Evolutionary conservation across 1,140 invertebrate genomes (phyloP).

Genomic region (Diorhabda elongata): DNA sequence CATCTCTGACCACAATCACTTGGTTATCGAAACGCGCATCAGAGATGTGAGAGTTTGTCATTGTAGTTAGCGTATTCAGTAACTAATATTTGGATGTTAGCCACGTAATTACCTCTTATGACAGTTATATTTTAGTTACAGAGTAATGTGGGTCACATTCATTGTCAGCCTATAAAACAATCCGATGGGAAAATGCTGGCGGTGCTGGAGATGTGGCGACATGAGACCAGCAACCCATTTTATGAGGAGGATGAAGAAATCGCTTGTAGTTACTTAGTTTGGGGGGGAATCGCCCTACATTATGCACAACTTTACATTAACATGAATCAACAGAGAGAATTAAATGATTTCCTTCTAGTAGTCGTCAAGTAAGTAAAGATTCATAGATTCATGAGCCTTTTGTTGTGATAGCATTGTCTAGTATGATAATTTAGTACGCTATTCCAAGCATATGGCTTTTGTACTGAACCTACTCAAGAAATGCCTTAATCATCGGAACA

Average conservation of each 20-base stretch:
- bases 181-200: slow-evolving; percentile 55
- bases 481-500: too few relatives aligned
- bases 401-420: too few relatives aligned
- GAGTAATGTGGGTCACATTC: slow-evolving; percentile 45
- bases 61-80: too few relatives aligned
- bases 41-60: too few relatives aligned
- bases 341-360: slow-evolving; percentile 67
- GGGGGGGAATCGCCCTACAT: slow-evolving; percentile 60
- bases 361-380: slow-evolving; percentile 63
- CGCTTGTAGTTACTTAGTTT: slow-evolving; percentile 57
- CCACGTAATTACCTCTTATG: neutral
- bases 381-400: too few relatives aligned
- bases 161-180: slow-evolving; percentile 56
- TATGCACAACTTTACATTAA: slow-evolving; percentile 59
- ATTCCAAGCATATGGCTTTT: too few relatives aligned
- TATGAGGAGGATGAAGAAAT: slow-evolving; percentile 67
- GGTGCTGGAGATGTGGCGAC: slow-evolving; percentile 51
- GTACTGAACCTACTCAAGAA: too few relatives aligned
- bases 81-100: too few relatives aligned
- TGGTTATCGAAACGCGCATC: too few relatives aligned
- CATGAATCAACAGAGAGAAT: slow-evolving; percentile 61
- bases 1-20: too few relatives aligned
- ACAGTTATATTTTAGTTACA: slow-evolving; percentile 17
- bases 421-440: too few relatives aligned
- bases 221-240: slow-evolving; percentile 48